Conservation (phyloP, 2,797 vertebrate genomes). For the Scolopax bukidnonensis region DNA sequence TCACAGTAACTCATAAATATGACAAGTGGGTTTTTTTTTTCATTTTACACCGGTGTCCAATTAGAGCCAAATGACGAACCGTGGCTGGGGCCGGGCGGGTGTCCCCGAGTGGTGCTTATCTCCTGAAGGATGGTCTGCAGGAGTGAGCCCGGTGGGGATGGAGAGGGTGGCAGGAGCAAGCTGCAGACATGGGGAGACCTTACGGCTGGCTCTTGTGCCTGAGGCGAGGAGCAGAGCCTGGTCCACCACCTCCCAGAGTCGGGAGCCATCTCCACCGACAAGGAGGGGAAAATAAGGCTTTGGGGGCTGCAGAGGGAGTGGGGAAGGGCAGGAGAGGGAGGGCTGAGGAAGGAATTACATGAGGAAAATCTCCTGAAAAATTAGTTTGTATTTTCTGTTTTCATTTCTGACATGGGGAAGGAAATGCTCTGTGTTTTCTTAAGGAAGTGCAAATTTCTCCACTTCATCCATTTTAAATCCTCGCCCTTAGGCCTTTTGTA, state of each 20-base stretch:
- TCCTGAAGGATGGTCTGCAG: slow-evolving; percentile 64
- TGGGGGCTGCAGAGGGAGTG: slow-evolving; percentile 40
- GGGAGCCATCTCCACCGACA: slow-evolving; percentile 44
- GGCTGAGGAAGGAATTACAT: slow-evolving; percentile 82
- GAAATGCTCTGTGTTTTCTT: slow-evolving; percentile 94
- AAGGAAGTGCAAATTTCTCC: slow-evolving; percentile 96
- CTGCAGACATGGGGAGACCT: slow-evolving; percentile 75
- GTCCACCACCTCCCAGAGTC: slow-evolving; percentile 71
- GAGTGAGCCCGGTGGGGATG: neutral
- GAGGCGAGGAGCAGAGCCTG: slow-evolving; percentile 56
- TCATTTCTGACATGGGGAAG: slow-evolving; percentile 88
- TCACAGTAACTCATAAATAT: slow-evolving; percentile 78
- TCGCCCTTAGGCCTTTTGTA: slow-evolving; percentile 87
- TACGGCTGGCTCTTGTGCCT: slow-evolving; percentile 39
- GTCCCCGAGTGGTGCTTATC: slow-evolving; percentile 55
- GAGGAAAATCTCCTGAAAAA: slow-evolving; percentile 87
- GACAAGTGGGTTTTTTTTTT: slow-evolving; percentile 70
- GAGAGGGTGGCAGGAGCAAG: slow-evolving; percentile 73
- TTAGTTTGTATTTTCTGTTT: slow-evolving; percentile 89
- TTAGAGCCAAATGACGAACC: slow-evolving; percentile 63
- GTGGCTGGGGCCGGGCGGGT: slow-evolving; percentile 25
- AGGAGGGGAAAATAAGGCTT: slow-evolving; percentile 74
- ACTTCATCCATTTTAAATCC: slow-evolving; percentile 90
- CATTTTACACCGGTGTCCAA: slow-evolving; percentile 73
- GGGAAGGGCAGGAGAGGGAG: slow-evolving; percentile 68